Base-by-base conservation (phyloP, 2,113 vertebrate genomes). In the Sinocyclocheilus anophthalmus region DNA sequence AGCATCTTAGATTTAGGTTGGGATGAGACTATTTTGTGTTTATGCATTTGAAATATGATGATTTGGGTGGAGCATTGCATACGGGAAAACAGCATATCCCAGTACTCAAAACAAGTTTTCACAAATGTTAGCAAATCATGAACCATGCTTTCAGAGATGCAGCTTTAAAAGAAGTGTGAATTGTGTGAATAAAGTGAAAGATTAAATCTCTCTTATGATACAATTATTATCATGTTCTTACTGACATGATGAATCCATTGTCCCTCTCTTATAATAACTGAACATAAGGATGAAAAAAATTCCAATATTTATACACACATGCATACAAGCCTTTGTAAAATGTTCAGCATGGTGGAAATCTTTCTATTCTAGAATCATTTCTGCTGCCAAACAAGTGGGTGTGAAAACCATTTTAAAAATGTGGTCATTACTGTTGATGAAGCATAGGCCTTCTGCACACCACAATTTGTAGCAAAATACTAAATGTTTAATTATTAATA, bases 371-470 rank as follows among this genome's bases (percentile, higher is more conserved):
- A 42, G 13, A 84, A 81, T 75, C n/a, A 87, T 84, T 80, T 61
- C 75, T 81, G 75, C 67, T 48, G n/a, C 48, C 82, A 81, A 72
- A 24, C 63, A 53, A 53, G 65, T 79, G 48, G 39, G 30, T 81
- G 33, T 53, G 55, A 67, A 76, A 81, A 5, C 18, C 53, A 73
- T 65, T 20, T 42, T 75, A 18, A 75, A 75, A 53, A 1, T 8
- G 50, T 55, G 24, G 18, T 48, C 33, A 45, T 80, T 42, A 61
- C 63, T 20, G 14, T 53, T 26, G 30, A 81, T 57, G 50, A 59
- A 13, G 4, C 48, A 67, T 55, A 55, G 4, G 4, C 50, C 13
- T 18, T 48, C 9, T 16, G 61, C 59, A 45, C 81, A 50, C 3
- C 7, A 50, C 42, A 50, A 16, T 76, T 48, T 75, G 20, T 48